These are phyloP conservation scores for Lepetodrilus schrolli DNA, from an alignment of 2,888 invertebrate genomes.

Conservation along the genomic window DNA sequence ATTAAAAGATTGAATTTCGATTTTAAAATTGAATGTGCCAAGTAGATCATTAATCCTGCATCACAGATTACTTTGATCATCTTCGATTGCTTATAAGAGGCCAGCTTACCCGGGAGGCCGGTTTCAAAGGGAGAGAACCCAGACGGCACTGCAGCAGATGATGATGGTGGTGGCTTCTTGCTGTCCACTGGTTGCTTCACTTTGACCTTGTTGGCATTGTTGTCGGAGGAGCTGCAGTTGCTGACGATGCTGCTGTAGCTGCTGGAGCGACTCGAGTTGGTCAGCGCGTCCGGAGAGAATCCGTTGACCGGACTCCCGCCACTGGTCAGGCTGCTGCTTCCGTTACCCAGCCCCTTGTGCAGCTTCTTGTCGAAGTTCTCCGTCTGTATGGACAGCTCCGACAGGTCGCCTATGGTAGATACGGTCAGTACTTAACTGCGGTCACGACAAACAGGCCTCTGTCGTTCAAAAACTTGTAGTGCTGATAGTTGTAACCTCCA, in stretches of 20 bases:
- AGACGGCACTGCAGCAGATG: too few species aligned
- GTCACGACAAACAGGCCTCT: too few species aligned
- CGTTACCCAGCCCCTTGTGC: slow-evolving; percentile 42
- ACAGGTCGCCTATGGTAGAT: slow-evolving; percentile 60
- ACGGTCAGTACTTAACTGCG: too few species aligned
- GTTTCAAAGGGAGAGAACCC: slow-evolving; percentile 53
- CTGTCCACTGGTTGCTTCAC: slow-evolving; percentile 18
- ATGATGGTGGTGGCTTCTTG: too few species aligned
- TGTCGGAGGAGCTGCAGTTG: slow-evolving; percentile 49
- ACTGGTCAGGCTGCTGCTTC: slow-evolving; percentile 25
- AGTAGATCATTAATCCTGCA: too few species aligned
- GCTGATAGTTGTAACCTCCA: too few species aligned
- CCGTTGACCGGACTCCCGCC: slow-evolving; percentile 35
- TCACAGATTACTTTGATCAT: too few species aligned
- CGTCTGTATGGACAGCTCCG: slow-evolving; percentile 69
- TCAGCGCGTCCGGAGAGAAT: slow-evolving; percentile 55
- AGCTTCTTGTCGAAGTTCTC: slow-evolving; percentile 68
- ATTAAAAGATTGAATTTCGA: neutral
- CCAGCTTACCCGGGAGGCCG: slow-evolving; percentile 42
- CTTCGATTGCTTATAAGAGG: too few species aligned
- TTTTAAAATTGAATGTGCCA: too few species aligned
- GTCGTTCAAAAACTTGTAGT: too few species aligned
- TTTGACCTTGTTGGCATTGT: slow-evolving; percentile 45
- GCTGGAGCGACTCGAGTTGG: slow-evolving; percentile 59
- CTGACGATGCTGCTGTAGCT: slow-evolving; percentile 72